Percentiles rank a stretch among this genome's conserved stretches.
These are phyloP conservation scores for Alosa sapidissima DNA, from an alignment of 2,797 vertebrate species.

Conservation along the genomic window DNA sequence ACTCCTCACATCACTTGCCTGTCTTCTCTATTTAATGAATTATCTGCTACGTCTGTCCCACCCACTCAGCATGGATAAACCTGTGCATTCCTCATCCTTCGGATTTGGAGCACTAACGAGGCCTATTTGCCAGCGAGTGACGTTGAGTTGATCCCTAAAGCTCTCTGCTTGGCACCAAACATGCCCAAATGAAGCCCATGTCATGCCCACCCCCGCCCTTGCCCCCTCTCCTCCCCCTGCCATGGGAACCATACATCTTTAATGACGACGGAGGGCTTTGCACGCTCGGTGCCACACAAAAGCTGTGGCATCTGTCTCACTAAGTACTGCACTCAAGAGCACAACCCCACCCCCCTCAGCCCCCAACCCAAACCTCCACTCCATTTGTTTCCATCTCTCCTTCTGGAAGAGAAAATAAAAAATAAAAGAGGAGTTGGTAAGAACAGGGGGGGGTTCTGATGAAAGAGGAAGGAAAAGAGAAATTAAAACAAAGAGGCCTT, in stretches of 20 bases:
- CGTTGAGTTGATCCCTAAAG: slow-evolving; percentile 74
- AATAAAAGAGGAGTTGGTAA: slow-evolving; percentile 63
- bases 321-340: slow-evolving; percentile 71
- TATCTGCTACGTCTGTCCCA: slow-evolving; percentile 31
- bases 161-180: slow-evolving; percentile 71
- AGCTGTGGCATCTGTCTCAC: slow-evolving; percentile 79
- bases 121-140: slow-evolving; percentile 75
- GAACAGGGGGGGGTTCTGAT: slow-evolving; percentile 48
- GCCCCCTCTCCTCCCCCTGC: slow-evolving; percentile 64
- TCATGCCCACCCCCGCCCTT: slow-evolving; percentile 65
- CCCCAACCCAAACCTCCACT: slow-evolving; percentile 15
- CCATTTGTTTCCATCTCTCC: slow-evolving; percentile 71
- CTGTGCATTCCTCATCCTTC: slow-evolving; percentile 63
- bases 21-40: slow-evolving; percentile 22
- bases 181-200: slow-evolving; percentile 75
- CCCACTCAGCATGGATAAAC: slow-evolving; percentile 64
- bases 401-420: slow-evolving; percentile 74
- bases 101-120: slow-evolving; percentile 67
- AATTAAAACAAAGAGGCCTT: slow-evolving; percentile 71
- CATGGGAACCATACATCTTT: slow-evolving; percentile 82
- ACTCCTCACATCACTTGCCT: background rate
- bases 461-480: slow-evolving; percentile 61
- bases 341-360: slow-evolving; percentile 40
- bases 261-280: slow-evolving; percentile 74
- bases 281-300: slow-evolving; percentile 70